These are phyloP conservation scores for Lasioglossum calceatum DNA, from an alignment of 2,888 invertebrate genomes.

Conservation along the genomic window DNA sequence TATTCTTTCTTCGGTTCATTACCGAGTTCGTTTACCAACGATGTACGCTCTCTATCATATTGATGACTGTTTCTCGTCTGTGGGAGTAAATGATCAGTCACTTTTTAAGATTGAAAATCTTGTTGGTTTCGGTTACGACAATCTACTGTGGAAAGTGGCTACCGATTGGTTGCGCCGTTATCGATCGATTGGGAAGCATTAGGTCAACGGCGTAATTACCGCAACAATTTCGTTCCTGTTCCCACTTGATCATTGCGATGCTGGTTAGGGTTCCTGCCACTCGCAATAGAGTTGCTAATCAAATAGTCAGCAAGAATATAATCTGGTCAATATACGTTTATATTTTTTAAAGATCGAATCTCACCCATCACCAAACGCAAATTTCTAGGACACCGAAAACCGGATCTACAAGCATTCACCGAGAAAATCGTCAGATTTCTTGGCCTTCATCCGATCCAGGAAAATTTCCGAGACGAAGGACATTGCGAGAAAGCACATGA, in stretches of 20 bases:
- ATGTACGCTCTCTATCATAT: not conserved
- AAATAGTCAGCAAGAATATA: not conserved
- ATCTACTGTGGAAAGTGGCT: not conserved
- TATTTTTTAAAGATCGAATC: too few relatives aligned
- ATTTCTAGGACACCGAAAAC: not conserved
- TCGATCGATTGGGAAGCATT: slow-evolving; percentile 30
- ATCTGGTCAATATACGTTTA: too few relatives aligned
- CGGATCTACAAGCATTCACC: not conserved
- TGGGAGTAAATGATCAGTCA: too few relatives aligned
- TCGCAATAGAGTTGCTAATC: not conserved
- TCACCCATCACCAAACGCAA: not conserved
- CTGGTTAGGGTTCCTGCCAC: not conserved
- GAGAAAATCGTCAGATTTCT: not conserved
- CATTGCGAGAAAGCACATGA: not conserved
- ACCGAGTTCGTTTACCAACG: not conserved
- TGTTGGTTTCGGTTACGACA: too few relatives aligned
- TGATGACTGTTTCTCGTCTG: not conserved
- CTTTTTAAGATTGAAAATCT: too few relatives aligned
- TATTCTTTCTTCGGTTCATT: not conserved
- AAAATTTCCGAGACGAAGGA: slow-evolving; percentile 13
- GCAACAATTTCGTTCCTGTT: slow-evolving; percentile 20
- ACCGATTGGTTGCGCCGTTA: not conserved
- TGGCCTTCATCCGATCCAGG: not conserved
- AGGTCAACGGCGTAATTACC: slow-evolving; percentile 25
- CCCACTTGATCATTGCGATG: not conserved